Evolutionary conservation across 1,140 invertebrate species (phyloP), one percentile per base, ranked within the genome.

Genomic region (Melipona quadrifasciata): DNA sequence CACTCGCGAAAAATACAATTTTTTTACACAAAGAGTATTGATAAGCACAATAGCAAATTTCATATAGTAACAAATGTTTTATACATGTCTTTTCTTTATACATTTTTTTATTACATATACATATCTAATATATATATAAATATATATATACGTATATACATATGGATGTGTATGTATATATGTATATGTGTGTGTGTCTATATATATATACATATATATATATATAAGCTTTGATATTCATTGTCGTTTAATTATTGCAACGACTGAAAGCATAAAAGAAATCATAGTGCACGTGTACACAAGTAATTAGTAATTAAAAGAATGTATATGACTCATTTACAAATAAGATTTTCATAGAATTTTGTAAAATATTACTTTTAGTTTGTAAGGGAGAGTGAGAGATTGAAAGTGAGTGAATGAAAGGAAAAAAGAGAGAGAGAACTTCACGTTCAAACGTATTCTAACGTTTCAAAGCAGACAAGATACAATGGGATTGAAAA

Each of bases 271-370:
- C 72, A n/a, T 65, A 72, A 83, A 34, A 65, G 58, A 12, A 75
- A 84, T 71, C 80, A 79, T 71, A 75, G 86, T 77, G 80, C 81
- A 78, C 82, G 61, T 90, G 80, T 90, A 90, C 64, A 90, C 83
- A 90, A 88, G 64, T 71, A 70, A 80, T 90, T 86, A 90, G 83
- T 58, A n/a, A n/a, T 75, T 27, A 87, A 90, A 76, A 76, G 77
- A 81, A 84, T 90, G 89, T 90, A 90, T 84, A 90, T 90, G 89
- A 90, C 88, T 84, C 90, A 87, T 78, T 87, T 89, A 89, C 67
- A 75, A 68, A 82, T 89, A 89, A 64, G 79, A 87, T 80, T 87
- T 82, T 70, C 64, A 72, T 80, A 55, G 65, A 87, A 39, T 72
- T 82, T 87, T 91, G 86, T 90, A 91, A 90, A 85, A 86, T 90